Evolutionary conservation across 1,140 invertebrate species (phyloP), one percentile per base, ranked within the genome.

Genomic region (Aphaenogaster floridana): DNA sequence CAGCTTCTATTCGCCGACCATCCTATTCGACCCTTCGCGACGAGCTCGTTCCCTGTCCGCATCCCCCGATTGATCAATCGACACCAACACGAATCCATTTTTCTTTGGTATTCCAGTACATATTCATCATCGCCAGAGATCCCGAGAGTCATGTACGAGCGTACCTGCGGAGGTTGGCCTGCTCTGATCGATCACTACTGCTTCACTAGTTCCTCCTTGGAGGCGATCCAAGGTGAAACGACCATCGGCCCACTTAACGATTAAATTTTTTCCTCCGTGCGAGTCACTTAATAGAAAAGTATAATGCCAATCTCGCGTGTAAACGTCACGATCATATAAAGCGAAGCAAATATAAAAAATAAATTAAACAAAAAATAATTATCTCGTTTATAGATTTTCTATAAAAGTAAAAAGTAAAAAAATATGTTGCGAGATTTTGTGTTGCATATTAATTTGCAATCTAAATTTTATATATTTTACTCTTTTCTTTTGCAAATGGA

Each of bases 21-120:
- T 39, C n/a, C 64, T 45, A 42, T 57, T n/a, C 50, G 54, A 48
- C 4, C 17, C 9, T 50, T 42, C 15, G 17, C 68, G 39, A 28
- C 57, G 21, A 76, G 59, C 21, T 64, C 57, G 34, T 63, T 61
- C n/a, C 39, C 66, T 36, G 79, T 48, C 9, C 28, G 8, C 1
- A 34, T 85, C 36, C 34, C 2, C 57, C 50, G 61, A 64, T 66
- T 57, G 72, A 86, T 79, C 83, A 86, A 78, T 86, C 74, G 74
- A 45, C 59, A 78, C 57, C 36, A n/a, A 42, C 45, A 36, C 36
- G 59, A 52, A 34, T 28, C 72, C 61, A 42, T 78, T 74, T 61
- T 64, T 28, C 71, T 28, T 42, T 9, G 21, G 7, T 66, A 34
- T 61, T 42, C 61, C 74, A 52, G 21, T 57, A 61, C 39, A 48